phyloP scores from a whole-genome alignment of 2,888 invertebrate species.

The Abrostola tripartita region DNA sequence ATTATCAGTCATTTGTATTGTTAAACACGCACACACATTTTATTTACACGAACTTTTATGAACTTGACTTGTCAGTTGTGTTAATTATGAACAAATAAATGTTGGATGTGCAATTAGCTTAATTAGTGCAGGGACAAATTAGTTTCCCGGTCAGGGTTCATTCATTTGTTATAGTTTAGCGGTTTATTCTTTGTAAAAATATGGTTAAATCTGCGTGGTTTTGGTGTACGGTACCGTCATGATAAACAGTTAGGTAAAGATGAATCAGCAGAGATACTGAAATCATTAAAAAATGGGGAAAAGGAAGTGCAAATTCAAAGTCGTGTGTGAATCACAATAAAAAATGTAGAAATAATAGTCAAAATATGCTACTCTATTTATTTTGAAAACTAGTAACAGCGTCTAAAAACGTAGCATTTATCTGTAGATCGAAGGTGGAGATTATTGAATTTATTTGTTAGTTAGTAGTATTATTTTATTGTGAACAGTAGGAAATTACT shows the following conservation, averaged over 20 bases:
- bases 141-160: conserved; percentile 33
- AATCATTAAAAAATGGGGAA: too few relatives aligned
- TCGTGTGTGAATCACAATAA: too few relatives aligned
- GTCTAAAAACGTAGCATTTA: too few relatives aligned
- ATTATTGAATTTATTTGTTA: too few relatives aligned
- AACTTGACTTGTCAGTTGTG: conserved; percentile 13
- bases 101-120: conserved; percentile 38
- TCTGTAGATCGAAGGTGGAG: too few relatives aligned
- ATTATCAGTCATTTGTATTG: not conserved
- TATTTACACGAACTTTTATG: conserved; percentile 21
- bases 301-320: conserved; percentile 1
- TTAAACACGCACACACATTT: not conserved
- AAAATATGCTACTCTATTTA: too few relatives aligned
- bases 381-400: too few relatives aligned
- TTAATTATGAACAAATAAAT: conserved; percentile 15
- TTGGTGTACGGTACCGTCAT: conserved; percentile 5
- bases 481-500: too few relatives aligned
- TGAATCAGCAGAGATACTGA: conserved; percentile 11
- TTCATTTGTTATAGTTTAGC: conserved; percentile 6
- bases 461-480: too few relatives aligned
- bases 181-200: not conserved
- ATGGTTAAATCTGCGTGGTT: conserved; percentile 5
- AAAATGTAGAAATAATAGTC: too few relatives aligned
- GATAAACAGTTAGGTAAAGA: conserved; percentile 7
- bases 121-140: conserved; percentile 42